Conservation (phyloP, 1,140 invertebrate genomes). For the Drosophila nasuta region DNA sequence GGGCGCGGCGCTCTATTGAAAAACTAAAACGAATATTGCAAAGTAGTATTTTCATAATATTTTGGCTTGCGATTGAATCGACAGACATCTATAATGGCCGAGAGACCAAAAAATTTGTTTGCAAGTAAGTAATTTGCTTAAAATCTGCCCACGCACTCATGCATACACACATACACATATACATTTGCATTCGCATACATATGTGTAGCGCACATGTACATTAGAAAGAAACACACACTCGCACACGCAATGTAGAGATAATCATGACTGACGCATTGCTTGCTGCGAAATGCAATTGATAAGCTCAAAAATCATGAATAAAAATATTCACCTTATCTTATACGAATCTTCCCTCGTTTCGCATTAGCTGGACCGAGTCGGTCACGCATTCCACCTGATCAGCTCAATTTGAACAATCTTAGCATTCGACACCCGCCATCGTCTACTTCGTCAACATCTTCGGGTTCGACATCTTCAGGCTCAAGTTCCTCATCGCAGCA, state of each 20-base stretch:
- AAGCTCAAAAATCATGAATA: conserved; percentile 44
- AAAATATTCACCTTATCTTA: conserved; percentile 28
- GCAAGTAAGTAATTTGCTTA: conserved; percentile 71
- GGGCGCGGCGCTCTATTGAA: conserved; percentile 73
- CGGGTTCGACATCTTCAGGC: conserved; percentile 79
- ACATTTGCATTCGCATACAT: conserved; percentile 32
- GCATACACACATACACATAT: conserved; percentile 30
- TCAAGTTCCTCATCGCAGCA: conserved; percentile 81
- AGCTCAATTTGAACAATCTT: conserved; percentile 79
- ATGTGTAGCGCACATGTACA: conserved; percentile 5
- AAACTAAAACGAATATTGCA: conserved; percentile 45
- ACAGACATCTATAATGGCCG: conserved; percentile 62
- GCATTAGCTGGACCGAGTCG: conserved; percentile 68
- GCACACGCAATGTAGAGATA: conserved; percentile 9
- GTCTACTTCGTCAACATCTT: conserved; percentile 80
- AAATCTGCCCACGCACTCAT: conserved; percentile 51
- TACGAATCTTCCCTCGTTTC: background rate
- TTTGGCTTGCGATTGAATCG: conserved; percentile 11
- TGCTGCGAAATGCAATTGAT: conserved; percentile 48
- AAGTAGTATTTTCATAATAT: conserved; percentile 53
- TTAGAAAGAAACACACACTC: conserved; percentile 13
- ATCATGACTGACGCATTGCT: conserved; percentile 59
- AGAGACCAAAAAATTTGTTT: conserved; percentile 82
- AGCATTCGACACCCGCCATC: conserved; percentile 78
- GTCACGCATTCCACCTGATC: conserved; percentile 72